These are phyloP conservation scores for Oikopleura dioica DNA, from an alignment of 23 tunicate species.

Conservation along the genomic window DNA sequence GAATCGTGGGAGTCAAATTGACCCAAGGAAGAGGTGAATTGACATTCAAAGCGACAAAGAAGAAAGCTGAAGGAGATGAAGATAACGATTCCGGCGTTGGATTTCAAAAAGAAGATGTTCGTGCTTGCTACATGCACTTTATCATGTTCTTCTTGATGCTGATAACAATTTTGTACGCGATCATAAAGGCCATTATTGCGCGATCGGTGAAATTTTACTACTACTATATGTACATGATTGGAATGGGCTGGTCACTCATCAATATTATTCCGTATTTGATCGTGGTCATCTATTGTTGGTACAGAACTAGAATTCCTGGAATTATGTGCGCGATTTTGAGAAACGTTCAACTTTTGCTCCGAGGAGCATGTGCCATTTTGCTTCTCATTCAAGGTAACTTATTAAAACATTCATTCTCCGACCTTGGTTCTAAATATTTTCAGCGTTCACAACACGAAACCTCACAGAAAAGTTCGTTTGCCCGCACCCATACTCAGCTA, in stretches of 20 bases:
- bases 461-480: conserved; percentile 76
- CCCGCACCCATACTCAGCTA: conserved; percentile 41
- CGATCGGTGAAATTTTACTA: conserved; percentile 48
- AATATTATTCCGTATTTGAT: conserved; percentile 89
- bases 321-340: conserved; percentile 73
- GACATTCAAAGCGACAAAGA: conserved; percentile 78
- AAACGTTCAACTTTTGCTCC: conserved; percentile 50
- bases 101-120: conserved; percentile 73
- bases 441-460: too few relatives aligned
- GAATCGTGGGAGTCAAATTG: conserved; percentile 64
- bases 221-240: conserved; percentile 99
- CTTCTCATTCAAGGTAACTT: conserved; percentile 43
- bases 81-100: conserved; percentile 71
- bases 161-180: conserved; percentile 73
- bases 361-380: conserved; percentile 42
- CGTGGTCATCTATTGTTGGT: conserved; percentile 98
- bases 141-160: conserved; percentile 90
- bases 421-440: background rate
- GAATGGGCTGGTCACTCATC: conserved; percentile 93
- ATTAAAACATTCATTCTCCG: background rate
- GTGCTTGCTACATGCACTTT: conserved; percentile 95
- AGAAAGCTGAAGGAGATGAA: conserved; percentile 72
- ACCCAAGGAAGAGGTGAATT: conserved; percentile 84
- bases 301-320: conserved; percentile 76
- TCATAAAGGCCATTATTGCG: conserved; percentile 44